phyloP scores from a whole-genome alignment of 2,797 vertebrate species.

The Sebastiscus tertius region DNA sequence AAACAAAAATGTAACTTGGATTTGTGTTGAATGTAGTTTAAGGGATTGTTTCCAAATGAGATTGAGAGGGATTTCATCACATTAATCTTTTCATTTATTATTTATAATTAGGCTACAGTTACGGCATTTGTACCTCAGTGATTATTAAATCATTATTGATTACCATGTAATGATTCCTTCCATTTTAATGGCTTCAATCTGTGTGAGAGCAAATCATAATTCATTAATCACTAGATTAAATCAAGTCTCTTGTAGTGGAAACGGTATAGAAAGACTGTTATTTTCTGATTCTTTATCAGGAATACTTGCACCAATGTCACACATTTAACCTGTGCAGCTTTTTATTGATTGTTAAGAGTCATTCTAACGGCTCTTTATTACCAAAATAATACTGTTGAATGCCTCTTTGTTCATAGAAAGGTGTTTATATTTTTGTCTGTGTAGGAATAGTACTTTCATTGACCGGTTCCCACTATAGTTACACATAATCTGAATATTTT shows the following conservation, averaged over 20 bases:
- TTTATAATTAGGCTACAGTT: slow-evolving; percentile 45
- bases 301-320: slow-evolving; percentile 22
- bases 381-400: background rate
- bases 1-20: slow-evolving; percentile 26
- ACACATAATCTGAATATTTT: slow-evolving; percentile 13
- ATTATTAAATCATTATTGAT: slow-evolving; percentile 52
- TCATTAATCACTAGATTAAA: slow-evolving; percentile 29
- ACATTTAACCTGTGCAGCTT: slow-evolving; percentile 42
- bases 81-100: slow-evolving; percentile 17
- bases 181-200: slow-evolving; percentile 42
- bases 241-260: background rate
- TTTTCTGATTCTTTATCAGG: slow-evolving; percentile 18
- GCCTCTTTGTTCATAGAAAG: slow-evolving; percentile 10
- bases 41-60: slow-evolving; percentile 57
- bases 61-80: slow-evolving; percentile 11
- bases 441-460: slow-evolving; percentile 1
- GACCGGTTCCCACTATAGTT: slow-evolving; percentile 12
- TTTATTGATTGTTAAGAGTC: slow-evolving; percentile 29
- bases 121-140: slow-evolving; percentile 21
- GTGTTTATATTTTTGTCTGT: slow-evolving; percentile 27
- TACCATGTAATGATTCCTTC: slow-evolving; percentile 57
- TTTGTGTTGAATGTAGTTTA: slow-evolving; percentile 53
- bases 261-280: slow-evolving; percentile 13
- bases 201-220: slow-evolving; percentile 33
- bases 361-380: background rate